phyloP scores from a whole-genome alignment of 1,140 invertebrate genomes.

The Conus ventricosus region DNA sequence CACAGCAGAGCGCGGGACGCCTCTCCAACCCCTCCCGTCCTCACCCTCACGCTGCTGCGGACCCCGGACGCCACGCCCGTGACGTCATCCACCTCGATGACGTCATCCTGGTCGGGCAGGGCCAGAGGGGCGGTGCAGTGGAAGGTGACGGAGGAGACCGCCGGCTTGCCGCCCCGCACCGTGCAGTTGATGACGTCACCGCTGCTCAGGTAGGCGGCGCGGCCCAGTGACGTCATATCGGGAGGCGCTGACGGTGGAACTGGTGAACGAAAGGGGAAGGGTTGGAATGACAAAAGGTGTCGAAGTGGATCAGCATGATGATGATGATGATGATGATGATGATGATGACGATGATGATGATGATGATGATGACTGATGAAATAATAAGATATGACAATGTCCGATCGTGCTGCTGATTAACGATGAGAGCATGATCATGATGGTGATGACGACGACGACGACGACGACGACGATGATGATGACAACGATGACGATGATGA shows the following conservation, averaged over 20 bases:
- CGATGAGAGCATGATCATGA: too few relatives aligned
- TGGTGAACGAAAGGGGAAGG: neutral
- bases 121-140: neutral
- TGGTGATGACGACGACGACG: too few relatives aligned
- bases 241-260: neutral
- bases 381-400: too few relatives aligned
- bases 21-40: neutral
- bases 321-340: too few relatives aligned
- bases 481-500: too few relatives aligned
- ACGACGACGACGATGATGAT: too few relatives aligned
- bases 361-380: too few relatives aligned
- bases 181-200: slow-evolving; percentile 19
- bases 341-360: too few relatives aligned
- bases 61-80: slow-evolving; percentile 6
- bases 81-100: neutral
- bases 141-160: neutral
- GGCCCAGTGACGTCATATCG: neutral
- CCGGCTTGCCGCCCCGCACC: neutral
- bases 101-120: neutral
- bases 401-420: too few relatives aligned
- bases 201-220: neutral
- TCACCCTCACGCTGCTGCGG: neutral
- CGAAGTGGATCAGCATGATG: too few relatives aligned
- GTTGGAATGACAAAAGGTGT: neutral
- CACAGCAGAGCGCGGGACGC: neutral